Percentiles rank a stretch among this genome's conserved stretches.
Evolutionary conservation across 2,888 invertebrate genomes (phyloP).

Genomic region (Charanyca ferruginea): DNA sequence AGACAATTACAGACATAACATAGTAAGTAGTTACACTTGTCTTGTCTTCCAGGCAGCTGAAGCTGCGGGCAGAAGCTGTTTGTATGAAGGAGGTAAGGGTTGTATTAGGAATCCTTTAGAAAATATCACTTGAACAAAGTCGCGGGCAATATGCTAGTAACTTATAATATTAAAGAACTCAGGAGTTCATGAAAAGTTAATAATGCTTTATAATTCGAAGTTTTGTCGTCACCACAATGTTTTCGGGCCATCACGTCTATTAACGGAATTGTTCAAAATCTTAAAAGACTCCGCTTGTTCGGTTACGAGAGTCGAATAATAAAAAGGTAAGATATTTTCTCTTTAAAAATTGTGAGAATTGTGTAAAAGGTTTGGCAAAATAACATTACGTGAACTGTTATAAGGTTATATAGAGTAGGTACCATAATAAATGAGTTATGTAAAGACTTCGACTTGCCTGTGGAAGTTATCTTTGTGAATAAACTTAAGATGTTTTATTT

Average conservation of each 20-base stretch:
- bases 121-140: too few species aligned
- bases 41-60: too few species aligned
- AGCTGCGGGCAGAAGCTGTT: too few species aligned
- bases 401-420: not conserved
- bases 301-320: constrained; percentile 37
- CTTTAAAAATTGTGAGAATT: constrained; percentile 15
- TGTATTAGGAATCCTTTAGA: too few species aligned
- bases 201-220: not conserved
- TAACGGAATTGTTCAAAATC: constrained; percentile 26
- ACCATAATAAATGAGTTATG: too few species aligned
- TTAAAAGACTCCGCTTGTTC: constrained; percentile 7
- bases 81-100: too few species aligned
- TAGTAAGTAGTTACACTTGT: too few species aligned
- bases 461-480: too few species aligned
- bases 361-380: constrained; percentile 13
- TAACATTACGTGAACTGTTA: not conserved
- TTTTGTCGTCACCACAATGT: constrained; percentile 18
- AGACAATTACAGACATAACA: too few species aligned
- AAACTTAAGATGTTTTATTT: too few species aligned
- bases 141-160: too few species aligned
- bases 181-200: not conserved
- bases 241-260: constrained; percentile 12
- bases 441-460: too few species aligned
- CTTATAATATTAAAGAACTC: not conserved
- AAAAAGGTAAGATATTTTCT: constrained; percentile 12